These are phyloP conservation scores for Drosophila cracens DNA, from an alignment of 2,888 invertebrate genomes.

Conservation along the genomic window DNA sequence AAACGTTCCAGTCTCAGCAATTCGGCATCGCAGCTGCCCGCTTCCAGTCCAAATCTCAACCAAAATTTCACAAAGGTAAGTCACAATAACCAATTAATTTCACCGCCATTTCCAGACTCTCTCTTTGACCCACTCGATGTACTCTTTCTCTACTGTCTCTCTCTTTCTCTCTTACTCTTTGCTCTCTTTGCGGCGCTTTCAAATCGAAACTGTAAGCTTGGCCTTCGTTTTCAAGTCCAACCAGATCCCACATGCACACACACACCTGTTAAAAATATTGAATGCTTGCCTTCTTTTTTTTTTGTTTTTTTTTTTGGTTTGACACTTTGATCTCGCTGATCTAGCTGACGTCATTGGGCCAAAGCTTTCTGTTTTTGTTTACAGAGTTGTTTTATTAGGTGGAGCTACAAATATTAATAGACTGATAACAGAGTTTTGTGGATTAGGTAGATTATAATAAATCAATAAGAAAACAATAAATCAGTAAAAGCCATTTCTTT, in stretches of 20 bases:
- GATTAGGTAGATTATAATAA: background rate
- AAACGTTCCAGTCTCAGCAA: constrained; percentile 71
- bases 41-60: constrained; percentile 42
- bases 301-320: background rate
- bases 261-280: constrained; percentile 23
- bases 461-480: background rate
- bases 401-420: background rate
- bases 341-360: constrained; percentile 27
- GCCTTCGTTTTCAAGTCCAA: constrained; percentile 73
- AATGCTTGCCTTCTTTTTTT: background rate
- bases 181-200: constrained; percentile 13
- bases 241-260: constrained; percentile 56
- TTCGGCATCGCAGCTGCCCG: constrained; percentile 59
- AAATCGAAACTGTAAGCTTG: constrained; percentile 37
- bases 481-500: background rate
- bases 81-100: constrained; percentile 35
- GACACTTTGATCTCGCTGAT: constrained; percentile 19
- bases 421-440: background rate
- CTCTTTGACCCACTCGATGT: background rate
- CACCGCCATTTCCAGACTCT: background rate
- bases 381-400: background rate
- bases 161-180: background rate
- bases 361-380: constrained; percentile 2
- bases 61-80: constrained; percentile 69
- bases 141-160: constrained; percentile 3